These are phyloP conservation scores for Polymixis flavicincta DNA, from an alignment of 2,888 invertebrate genomes.

Conservation along the genomic window DNA sequence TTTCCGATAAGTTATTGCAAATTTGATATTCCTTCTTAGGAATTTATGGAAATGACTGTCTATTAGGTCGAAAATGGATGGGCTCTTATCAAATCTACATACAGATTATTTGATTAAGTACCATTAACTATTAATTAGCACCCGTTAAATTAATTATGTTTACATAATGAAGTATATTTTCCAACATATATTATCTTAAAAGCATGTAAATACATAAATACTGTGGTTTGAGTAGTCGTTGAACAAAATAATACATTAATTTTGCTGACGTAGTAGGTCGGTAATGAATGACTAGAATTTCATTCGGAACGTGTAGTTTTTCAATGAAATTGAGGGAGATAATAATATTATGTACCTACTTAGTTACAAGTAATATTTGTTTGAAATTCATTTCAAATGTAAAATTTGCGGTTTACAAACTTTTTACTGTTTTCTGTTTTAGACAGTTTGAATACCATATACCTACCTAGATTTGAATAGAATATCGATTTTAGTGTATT, in stretches of 20 bases:
- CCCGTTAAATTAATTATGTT: slow-evolving; percentile 28
- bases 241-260: not conserved
- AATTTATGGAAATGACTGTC: slow-evolving; percentile 17
- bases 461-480: not conserved
- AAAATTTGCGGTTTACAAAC: not conserved
- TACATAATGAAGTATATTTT: slow-evolving; percentile 27
- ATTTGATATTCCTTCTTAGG: slow-evolving; percentile 10
- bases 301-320: not conserved
- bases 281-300: no score
- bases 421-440: not conserved
- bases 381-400: slow-evolving; percentile 10
- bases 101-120: slow-evolving; percentile 35
- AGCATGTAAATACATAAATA: not conserved
- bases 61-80: slow-evolving; percentile 1
- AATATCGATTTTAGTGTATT: not conserved
- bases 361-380: not conserved
- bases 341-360: no score
- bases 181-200: not conserved
- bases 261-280: not conserved
- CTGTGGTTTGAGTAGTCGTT: not conserved
- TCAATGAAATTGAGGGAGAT: not conserved
- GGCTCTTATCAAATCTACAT: slow-evolving; percentile 24
- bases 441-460: not conserved
- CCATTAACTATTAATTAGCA: slow-evolving; percentile 45
- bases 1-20: slow-evolving; percentile 17